These are phyloP conservation scores for Tricholauxania praeusta DNA, from an alignment of 2,888 invertebrate genomes.

Conservation along the genomic window DNA sequence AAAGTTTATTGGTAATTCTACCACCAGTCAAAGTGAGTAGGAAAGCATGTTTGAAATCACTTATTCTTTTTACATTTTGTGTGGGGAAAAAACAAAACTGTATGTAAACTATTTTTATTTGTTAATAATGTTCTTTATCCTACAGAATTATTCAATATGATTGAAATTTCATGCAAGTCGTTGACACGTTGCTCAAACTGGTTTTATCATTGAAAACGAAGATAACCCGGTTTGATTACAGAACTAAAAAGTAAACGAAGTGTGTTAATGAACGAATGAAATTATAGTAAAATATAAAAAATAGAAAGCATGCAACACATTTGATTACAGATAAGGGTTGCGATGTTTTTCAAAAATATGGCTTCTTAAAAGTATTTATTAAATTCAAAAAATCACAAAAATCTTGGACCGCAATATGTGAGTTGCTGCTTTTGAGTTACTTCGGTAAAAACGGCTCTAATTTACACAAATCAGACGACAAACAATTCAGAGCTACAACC, in stretches of 20 bases:
- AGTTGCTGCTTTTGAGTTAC: too few relatives aligned
- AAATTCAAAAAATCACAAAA: too few relatives aligned
- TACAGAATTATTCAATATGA: too few relatives aligned
- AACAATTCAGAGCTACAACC: too few relatives aligned
- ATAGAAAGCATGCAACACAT: background rate
- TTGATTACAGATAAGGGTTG: background rate
- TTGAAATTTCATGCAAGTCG: slow-evolving; percentile 27
- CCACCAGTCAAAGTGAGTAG: background rate
- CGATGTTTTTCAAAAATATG: too few relatives aligned
- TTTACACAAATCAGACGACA: too few relatives aligned
- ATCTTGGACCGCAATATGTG: too few relatives aligned
- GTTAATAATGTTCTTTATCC: too few relatives aligned
- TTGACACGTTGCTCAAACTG: slow-evolving; percentile 33
- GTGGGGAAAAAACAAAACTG: background rate
- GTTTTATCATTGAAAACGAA: slow-evolving; percentile 29
- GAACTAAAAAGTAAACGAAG: too few relatives aligned
- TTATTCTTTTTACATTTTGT: background rate
- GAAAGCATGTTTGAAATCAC: background rate
- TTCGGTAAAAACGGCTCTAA: too few relatives aligned
- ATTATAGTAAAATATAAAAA: background rate
- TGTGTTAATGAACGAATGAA: too few relatives aligned
- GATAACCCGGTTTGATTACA: slow-evolving; percentile 9
- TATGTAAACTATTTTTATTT: background rate
- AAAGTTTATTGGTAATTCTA: background rate
- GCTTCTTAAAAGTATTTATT: too few relatives aligned